These are phyloP conservation scores for Gopherus evgoodei DNA, from an alignment of 2,113 vertebrate genomes.

Conservation along the genomic window DNA sequence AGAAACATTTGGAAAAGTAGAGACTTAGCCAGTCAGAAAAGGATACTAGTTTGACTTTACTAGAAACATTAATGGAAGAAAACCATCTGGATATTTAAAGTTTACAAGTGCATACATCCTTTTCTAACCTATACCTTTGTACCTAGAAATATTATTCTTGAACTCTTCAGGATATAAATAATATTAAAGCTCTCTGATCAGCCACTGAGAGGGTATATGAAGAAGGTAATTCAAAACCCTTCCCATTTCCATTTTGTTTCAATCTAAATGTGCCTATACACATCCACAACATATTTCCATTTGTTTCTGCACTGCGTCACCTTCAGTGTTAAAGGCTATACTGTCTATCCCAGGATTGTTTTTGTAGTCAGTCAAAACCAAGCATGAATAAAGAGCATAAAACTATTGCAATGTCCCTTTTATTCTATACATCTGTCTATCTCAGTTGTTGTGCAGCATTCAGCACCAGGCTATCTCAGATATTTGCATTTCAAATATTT, in stretches of 20 bases:
- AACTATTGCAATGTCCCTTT: not conserved
- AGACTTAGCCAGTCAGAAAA: not conserved
- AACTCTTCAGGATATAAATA: not conserved
- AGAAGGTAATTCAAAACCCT: not conserved
- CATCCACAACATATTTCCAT: not conserved
- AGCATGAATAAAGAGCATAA: not conserved
- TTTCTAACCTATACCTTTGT: not conserved
- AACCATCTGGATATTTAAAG: slow-evolving; percentile 45
- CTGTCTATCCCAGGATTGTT: not conserved
- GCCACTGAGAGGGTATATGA: not conserved
- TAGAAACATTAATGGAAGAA: slow-evolving; percentile 20
- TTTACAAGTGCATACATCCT: not conserved
- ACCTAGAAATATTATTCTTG: not conserved
- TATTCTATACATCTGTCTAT: not conserved
- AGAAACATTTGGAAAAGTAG: not conserved
- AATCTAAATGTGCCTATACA: not conserved
- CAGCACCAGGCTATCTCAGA: not conserved
- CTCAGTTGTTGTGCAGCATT: not conserved
- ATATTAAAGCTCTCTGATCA: not conserved
- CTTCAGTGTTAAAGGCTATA: not conserved
- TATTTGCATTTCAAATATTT: not conserved
- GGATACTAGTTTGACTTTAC: not conserved
- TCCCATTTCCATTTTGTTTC: not conserved
- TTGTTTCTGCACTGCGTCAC: not conserved
- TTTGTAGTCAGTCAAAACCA: not conserved